A percentile compares a stretch with the other conserved stretches of the same genome.
Evolutionary conservation across 2,113 vertebrate genomes (phyloP).

Genomic region (Urocolius indicus): DNA sequence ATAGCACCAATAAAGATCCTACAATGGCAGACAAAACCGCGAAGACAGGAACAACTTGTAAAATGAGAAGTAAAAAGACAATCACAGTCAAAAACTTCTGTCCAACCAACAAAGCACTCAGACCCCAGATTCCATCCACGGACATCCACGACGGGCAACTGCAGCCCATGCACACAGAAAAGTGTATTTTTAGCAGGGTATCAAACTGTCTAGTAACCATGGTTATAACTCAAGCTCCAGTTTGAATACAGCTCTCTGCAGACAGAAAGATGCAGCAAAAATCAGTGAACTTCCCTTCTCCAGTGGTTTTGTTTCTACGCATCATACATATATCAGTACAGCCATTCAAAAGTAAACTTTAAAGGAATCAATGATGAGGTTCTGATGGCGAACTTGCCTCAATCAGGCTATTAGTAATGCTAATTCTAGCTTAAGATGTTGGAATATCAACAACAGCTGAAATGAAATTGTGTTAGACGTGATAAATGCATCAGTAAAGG

Average conservation of each 20-base stretch:
- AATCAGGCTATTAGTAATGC: not conserved
- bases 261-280: not conserved
- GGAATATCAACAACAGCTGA: not conserved
- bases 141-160: not conserved
- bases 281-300: not conserved
- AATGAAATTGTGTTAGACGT: not conserved
- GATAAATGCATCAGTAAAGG: not conserved
- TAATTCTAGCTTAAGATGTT: not conserved
- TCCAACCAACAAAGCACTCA: not conserved
- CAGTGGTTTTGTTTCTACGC: not conserved
- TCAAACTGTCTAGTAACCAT: not conserved
- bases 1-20: not conserved
- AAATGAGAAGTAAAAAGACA: not conserved
- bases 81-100: not conserved
- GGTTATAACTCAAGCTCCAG: not conserved
- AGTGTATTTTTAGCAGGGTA: not conserved
- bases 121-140: not conserved
- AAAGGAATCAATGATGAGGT: not conserved
- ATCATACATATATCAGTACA: not conserved
- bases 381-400: not conserved
- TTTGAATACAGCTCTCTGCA: not conserved
- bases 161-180: not conserved
- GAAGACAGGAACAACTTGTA: not conserved
- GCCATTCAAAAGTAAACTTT: not conserved
- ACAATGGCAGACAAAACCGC: not conserved